phyloP scores from a whole-genome alignment of 2,888 invertebrate species.

The Caenorhabditis afra region DNA sequence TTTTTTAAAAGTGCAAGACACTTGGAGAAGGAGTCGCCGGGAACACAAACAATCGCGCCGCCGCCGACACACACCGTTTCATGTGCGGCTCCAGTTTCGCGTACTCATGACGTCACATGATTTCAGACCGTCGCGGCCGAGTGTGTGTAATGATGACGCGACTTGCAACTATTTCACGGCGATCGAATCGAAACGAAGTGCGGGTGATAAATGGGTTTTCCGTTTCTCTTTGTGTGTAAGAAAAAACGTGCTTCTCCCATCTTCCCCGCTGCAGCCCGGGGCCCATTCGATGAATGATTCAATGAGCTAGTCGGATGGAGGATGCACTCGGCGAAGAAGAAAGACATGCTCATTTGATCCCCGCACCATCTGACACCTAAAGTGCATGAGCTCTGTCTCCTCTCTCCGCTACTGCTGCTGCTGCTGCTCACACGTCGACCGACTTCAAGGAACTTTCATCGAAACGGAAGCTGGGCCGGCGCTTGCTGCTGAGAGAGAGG shows the following conservation, averaged over 20 bases:
- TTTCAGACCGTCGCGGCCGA: slow-evolving; percentile 9
- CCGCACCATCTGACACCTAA: slow-evolving; percentile 27
- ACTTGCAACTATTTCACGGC: slow-evolving; percentile 54
- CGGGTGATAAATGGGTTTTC: slow-evolving; percentile 47
- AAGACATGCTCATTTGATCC: slow-evolving; percentile 23
- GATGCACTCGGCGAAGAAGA: slow-evolving; percentile 21
- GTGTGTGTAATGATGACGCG: slow-evolving; percentile 27
- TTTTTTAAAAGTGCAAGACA: slow-evolving; percentile 5
- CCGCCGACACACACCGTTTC: not conserved
- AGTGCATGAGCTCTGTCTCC: slow-evolving; percentile 30
- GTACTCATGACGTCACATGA: slow-evolving; percentile 7
- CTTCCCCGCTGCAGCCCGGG: no score
- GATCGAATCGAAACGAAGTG: slow-evolving; percentile 34
- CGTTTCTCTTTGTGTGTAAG: slow-evolving; percentile 26
- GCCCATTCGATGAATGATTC: slow-evolving; percentile 23
- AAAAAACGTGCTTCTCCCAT: slow-evolving; percentile 32
- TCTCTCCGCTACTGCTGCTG: no score
- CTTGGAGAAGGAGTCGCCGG: not conserved
- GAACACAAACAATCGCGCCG: not conserved
- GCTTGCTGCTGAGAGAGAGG: not conserved
- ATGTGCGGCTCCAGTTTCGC: slow-evolving; percentile 8
- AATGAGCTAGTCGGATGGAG: slow-evolving; percentile 29
- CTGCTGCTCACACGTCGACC: not conserved
- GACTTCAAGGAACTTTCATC: slow-evolving; percentile 34
- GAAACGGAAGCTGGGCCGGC: slow-evolving; percentile 12